Evolutionary conservation across 2,888 invertebrate species (phyloP), one percentile per base, ranked within the genome.

Genomic region (Pristionchus japonicus): DNA sequence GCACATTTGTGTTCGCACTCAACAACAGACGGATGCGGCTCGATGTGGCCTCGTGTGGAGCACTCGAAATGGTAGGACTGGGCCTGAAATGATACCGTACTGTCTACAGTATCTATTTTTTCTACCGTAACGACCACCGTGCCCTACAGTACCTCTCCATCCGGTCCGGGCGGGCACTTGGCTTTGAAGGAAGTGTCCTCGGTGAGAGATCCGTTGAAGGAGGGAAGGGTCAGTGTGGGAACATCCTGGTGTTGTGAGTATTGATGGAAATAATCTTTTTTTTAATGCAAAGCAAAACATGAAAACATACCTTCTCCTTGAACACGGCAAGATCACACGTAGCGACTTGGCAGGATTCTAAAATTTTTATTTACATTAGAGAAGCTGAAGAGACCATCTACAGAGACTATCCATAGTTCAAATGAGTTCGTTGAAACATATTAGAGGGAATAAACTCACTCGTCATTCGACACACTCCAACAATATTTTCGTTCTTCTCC

Each of bases 1-100:
- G 9, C 31, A 83, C 82, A 27, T 27, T 85, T 64, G 4, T 64
- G 15, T 20, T 61, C 40, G 23, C 86, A 86, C 1, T 7, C 20
- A n/a, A 70, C 86, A 3, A 86, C 37, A 27, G 86, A 70, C 20
- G 86, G 86, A 86, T 86, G 70, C 1, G 86, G 86, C 34, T 70
- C 70, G 23, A 86, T 31, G 23, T 49, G 86, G 23, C 86, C 86
- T 3, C 86, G 86, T 6, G 70, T 67, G 9, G 86, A 86, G 11
- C 86, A 86, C 6, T n/a, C 37, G 49, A 86, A 86, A 0, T 27
- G n/a, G 85, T 20, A 64, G 23, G 27, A 27, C 7, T 13, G 43
- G 3, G 52, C 40, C 85, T 85, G 61, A 4, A 64, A 64, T 37
- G 37, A 4, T n/a, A 27, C 13, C n/a, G 27, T 17, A 70, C 20